phyloP scores from a whole-genome alignment of 2,797 vertebrate genomes.

The Fringilla coelebs region DNA sequence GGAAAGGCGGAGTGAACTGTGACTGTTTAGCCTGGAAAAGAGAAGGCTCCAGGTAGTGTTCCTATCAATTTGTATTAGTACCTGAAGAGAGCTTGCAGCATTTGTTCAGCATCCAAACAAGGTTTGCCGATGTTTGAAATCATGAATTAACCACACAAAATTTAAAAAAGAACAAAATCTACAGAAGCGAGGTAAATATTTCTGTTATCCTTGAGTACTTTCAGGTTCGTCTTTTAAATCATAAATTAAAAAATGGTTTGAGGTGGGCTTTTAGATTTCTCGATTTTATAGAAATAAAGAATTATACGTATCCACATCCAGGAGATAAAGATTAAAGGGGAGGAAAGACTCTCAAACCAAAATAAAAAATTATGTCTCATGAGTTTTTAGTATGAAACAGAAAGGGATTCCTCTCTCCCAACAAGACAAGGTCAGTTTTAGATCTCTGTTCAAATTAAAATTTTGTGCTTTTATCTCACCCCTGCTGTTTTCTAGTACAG shows the following conservation, averaged over 20 bases:
- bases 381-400: neutral
- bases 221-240: neutral
- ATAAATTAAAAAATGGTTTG: neutral
- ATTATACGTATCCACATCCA: neutral
- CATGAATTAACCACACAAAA: neutral
- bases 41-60: fast-evolving
- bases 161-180: neutral
- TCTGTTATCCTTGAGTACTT: neutral
- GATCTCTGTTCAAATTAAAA: neutral
- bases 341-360: neutral
- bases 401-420: neutral
- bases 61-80: neutral
- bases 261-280: fast-evolving
- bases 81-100: neutral
- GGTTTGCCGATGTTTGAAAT: neutral
- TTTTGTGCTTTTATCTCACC: neutral
- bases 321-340: neutral
- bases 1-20: neutral
- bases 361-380: neutral
- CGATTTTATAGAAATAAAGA: neutral
- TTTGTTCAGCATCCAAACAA: neutral
- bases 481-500: neutral
- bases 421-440: neutral
- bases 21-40: neutral
- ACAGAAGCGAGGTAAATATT: neutral